These are phyloP conservation scores for Hippopotamus amphibius DNA, from an alignment of 2,113 vertebrate genomes.

Conservation along the genomic window DNA sequence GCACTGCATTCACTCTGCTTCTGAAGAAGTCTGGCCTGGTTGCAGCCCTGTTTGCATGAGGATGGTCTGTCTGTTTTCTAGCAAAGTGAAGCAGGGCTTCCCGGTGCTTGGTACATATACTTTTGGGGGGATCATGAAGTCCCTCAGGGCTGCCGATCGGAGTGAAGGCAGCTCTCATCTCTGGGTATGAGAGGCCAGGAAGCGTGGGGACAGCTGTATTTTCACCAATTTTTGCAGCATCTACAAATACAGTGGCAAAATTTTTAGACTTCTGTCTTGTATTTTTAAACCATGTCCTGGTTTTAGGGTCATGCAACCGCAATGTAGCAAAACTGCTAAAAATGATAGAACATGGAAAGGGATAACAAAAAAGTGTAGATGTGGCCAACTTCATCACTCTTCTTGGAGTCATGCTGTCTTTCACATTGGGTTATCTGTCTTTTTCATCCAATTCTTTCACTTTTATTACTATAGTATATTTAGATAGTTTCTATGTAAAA, in stretches of 20 bases:
- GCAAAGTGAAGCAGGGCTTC: neutral
- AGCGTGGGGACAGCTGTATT: neutral
- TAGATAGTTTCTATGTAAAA: conserved; percentile 12
- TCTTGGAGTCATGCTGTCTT: neutral
- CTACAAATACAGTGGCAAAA: neutral
- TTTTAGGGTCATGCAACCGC: neutral
- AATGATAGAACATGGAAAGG: neutral
- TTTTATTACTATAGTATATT: conserved; percentile 31
- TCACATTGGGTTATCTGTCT: neutral
- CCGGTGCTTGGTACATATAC: neutral
- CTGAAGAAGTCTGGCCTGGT: neutral
- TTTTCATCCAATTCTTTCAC: conserved; percentile 1
- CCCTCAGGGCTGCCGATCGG: neutral
- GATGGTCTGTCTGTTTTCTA: neutral
- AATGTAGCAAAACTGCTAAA: neutral
- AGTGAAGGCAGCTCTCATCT: neutral
- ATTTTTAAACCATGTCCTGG: neutral
- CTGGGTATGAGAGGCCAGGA: neutral
- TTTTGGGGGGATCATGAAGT: neutral
- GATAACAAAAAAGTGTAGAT: neutral
- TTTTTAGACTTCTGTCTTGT: neutral
- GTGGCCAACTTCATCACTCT: neutral
- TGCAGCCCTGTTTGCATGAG: neutral
- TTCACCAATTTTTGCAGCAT: neutral
- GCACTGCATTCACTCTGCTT: neutral